phyloP scores from a whole-genome alignment of 2,888 invertebrate species.

The Suillia variegata region DNA sequence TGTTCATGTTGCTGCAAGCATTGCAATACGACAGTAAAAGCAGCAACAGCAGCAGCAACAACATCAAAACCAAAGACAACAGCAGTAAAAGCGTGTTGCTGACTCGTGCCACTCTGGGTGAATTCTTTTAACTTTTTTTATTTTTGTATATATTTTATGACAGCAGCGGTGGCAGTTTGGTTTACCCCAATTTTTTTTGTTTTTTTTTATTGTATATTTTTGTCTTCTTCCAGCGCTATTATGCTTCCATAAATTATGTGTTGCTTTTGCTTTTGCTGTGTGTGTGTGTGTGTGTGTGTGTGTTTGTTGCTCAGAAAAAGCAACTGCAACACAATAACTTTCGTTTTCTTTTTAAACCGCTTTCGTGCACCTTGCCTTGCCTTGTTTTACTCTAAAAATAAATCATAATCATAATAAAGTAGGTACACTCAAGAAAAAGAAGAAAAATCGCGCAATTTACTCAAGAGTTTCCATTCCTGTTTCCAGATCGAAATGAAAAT shows the following conservation, averaged over 20 bases:
- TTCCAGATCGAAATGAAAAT: too few species aligned
- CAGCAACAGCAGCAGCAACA: not conserved
- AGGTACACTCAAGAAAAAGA: too few species aligned
- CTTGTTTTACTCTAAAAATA: too few species aligned
- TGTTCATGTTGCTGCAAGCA: too few species aligned
- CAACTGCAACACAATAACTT: not conserved
- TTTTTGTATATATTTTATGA: not conserved
- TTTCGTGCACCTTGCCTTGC: too few species aligned
- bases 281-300: too few species aligned
- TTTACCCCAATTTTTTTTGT: not conserved
- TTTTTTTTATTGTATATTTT: not conserved
- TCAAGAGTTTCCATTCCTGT: too few species aligned
- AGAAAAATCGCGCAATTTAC: too few species aligned
- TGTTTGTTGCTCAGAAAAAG: too few species aligned
- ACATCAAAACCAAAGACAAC: not conserved
- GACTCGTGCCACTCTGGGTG: not conserved
- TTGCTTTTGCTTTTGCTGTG: not conserved
- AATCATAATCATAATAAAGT: too few species aligned
- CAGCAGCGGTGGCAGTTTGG: not conserved
- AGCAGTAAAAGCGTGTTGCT: not conserved
- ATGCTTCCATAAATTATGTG: not conserved
- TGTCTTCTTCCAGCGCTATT: not conserved
- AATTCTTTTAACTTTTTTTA: not conserved
- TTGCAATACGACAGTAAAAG: too few species aligned
- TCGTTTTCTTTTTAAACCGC: not conserved